These are phyloP conservation scores for Pseudomugil tenellus DNA, from an alignment of 2,797 vertebrate genomes.

Conservation along the genomic window DNA sequence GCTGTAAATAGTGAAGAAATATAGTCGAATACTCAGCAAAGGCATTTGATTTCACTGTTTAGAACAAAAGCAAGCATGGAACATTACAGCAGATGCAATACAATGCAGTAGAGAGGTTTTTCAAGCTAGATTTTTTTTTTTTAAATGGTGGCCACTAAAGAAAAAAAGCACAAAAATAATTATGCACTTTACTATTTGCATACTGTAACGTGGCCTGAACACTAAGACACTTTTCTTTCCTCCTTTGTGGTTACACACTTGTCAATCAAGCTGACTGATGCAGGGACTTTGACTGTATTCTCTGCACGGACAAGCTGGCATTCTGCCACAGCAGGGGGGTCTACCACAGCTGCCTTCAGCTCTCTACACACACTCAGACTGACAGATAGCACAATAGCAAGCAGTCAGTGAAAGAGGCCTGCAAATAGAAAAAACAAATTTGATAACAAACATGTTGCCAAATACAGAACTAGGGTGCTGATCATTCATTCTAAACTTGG, in stretches of 20 bases:
- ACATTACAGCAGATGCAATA: too few species aligned
- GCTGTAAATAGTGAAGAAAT: too few species aligned
- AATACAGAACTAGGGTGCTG: neutral
- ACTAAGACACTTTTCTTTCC: conserved; percentile 23
- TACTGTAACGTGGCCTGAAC: conserved; percentile 26
- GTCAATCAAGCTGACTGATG: conserved; percentile 48
- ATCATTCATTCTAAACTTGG: conserved; percentile 2
- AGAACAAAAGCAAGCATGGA: neutral
- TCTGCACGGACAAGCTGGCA: conserved; percentile 36
- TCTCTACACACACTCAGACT: conserved; percentile 10
- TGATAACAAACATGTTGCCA: conserved; percentile 18
- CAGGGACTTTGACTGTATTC: conserved; percentile 42
- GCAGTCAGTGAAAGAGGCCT: conserved; percentile 14
- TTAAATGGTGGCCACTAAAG: neutral
- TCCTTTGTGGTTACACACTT: conserved; percentile 21
- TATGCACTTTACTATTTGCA: conserved; percentile 4
- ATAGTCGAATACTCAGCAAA: too few species aligned
- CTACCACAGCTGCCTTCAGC: conserved; percentile 43
- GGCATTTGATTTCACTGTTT: too few species aligned
- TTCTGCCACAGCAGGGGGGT: conserved; percentile 39
- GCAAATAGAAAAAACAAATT: conserved; percentile 25
- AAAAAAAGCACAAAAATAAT: neutral
- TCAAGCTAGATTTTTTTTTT: neutral
- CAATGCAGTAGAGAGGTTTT: neutral
- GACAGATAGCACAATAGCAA: conserved; percentile 20